Conservation (phyloP, 2,888 invertebrate species). For the Perithous albicinctus region DNA sequence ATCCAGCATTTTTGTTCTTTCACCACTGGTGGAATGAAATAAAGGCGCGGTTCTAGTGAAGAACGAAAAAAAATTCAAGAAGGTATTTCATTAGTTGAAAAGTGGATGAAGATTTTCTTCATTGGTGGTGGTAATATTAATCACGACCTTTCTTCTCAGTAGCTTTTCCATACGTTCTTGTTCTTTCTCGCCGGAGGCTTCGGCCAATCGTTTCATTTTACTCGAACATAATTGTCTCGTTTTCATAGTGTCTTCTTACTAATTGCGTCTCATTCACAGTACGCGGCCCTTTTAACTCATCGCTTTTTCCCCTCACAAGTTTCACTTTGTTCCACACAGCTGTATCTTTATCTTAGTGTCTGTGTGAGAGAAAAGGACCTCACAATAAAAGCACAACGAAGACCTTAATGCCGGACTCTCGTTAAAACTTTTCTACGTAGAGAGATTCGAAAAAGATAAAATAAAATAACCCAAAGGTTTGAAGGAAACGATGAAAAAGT, state of each 20-base stretch:
- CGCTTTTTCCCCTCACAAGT: conserved; percentile 28
- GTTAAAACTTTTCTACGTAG: conserved; percentile 34
- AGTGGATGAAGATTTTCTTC: neutral
- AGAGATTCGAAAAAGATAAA: conserved; percentile 8
- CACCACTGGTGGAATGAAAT: no score
- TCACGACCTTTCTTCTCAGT: conserved; percentile 1
- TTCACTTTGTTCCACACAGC: conserved; percentile 32
- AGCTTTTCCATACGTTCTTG: neutral
- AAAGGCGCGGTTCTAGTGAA: neutral
- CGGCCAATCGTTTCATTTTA: neutral
- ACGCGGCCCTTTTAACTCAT: conserved; percentile 4
- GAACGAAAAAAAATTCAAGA: neutral
- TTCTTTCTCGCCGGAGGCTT: conserved; percentile 7
- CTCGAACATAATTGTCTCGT: conserved; percentile 40
- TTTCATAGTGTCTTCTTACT: conserved; percentile 31
- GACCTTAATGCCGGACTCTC: conserved; percentile 19
- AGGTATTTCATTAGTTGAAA: conserved; percentile 2
- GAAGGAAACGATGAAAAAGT: neutral
- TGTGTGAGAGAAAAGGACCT: conserved; percentile 7
- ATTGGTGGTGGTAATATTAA: neutral
- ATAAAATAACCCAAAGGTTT: conserved; percentile 1
- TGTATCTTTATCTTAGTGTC: neutral
- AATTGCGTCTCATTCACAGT: conserved; percentile 29
- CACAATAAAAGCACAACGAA: neutral
- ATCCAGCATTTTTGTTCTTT: no score